Evolutionary conservation across 1,140 invertebrate species (phyloP), one percentile per base, ranked within the genome.

Genomic region (Manduca sexta): DNA sequence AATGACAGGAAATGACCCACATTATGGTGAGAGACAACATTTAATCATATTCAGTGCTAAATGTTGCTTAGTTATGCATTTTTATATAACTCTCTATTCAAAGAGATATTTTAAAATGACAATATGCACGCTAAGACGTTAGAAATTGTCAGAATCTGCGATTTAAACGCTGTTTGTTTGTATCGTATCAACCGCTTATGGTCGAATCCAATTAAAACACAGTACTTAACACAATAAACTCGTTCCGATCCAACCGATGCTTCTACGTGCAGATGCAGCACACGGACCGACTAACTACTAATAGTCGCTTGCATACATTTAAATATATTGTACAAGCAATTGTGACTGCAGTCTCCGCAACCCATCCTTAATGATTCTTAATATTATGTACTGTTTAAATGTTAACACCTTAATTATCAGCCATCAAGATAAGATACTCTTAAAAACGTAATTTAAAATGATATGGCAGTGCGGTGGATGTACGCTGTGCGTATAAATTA

Each of bases 401-500:
- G 18, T 10, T 40, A 16, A 18, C 16, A 40, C 8, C n/a, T 40
- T 40, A 40, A 18, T 40, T 18, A n/a, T 17, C 2, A 10, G 16
- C 8, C 5, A 17, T 16, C 17, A 18, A 15, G 16, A 40, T 16
- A 40, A 40, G 38, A 15, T 17, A 8, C 16, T 43, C 12, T 29
- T 12, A 43, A 43, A 43, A 43, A 16, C 16, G 16, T 10, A 53
- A 60, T 69, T 64, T 68, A 60, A 69, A 62, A 68, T 70, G 66
- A 67, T 58, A 61, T 55, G 54, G 68, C 64, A 63, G 60, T 45
- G 61, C 59, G 45, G 52, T 63, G 62, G 56, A 67, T 51, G 49
- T 64, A 54, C 58, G 54, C 56, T 49, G 46, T 69, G 71, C 66
- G 56, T 79, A 79, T 84, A 84, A 84, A 77, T 82, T 78, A 84